Evolutionary conservation across 2,113 vertebrate genomes (phyloP).

Genomic region (Barnardius zonarius): DNA sequence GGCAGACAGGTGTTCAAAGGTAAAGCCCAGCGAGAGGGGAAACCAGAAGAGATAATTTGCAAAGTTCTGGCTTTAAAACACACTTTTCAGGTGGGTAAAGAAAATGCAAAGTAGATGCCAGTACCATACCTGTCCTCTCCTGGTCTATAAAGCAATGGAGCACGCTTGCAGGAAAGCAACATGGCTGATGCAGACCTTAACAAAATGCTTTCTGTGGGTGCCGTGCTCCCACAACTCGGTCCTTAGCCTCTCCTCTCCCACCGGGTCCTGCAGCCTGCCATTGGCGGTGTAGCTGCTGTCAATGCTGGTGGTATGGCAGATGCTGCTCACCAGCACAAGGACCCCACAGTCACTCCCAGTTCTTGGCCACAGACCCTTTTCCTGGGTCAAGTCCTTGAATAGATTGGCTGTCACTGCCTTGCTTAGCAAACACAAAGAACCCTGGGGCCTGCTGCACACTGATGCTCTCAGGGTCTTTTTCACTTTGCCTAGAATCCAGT

Average conservation of each 20-base stretch:
- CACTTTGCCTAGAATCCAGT: neutral
- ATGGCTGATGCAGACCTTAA: neutral
- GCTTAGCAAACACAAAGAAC: neutral
- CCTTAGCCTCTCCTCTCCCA: neutral
- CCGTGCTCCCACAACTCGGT: neutral
- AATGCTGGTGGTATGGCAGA: neutral
- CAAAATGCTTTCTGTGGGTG: neutral
- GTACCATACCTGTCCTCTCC: neutral
- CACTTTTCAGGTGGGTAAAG: neutral
- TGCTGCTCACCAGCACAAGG: neutral
- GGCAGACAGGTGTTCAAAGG: neutral
- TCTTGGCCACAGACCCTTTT: neutral
- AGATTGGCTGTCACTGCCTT: neutral
- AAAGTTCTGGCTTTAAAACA: neutral
- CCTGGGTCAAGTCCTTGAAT: neutral
- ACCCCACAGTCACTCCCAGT: neutral
- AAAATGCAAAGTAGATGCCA: neutral
- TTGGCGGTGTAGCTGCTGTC: neutral
- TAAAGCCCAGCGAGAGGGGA: neutral
- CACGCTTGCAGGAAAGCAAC: neutral
- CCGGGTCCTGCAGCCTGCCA: neutral
- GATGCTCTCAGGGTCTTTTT: neutral
- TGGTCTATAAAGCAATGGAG: neutral
- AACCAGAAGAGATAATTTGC: neutral
- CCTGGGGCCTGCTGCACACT: neutral